Percentiles rank a stretch among this genome's conserved stretches.
Evolutionary conservation across 2,797 vertebrate species (phyloP).

Genomic region (Sarcophilus harrisii): DNA sequence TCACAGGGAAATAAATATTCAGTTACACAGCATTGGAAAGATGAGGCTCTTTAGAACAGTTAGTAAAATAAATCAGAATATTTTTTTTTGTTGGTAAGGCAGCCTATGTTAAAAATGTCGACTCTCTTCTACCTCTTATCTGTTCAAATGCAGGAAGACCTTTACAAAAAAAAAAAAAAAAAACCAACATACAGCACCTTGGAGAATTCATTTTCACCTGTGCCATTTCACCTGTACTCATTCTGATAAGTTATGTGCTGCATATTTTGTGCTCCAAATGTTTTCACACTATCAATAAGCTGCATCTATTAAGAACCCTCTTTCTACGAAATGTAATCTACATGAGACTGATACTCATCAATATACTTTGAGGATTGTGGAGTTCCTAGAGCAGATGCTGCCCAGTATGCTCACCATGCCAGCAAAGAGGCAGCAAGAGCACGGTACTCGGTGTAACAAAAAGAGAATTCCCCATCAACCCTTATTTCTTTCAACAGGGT

Average conservation of each 20-base stretch:
- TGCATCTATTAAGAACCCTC: conserved; percentile 80
- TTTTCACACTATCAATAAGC: conserved; percentile 79
- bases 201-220: conserved; percentile 71
- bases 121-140: conserved; percentile 79
- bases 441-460: conserved; percentile 35
- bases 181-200: conserved; percentile 75
- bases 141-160: conserved; percentile 78
- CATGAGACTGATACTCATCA: conserved; percentile 60
- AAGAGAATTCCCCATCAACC: conserved; percentile 55
- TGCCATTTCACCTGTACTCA: conserved; percentile 77
- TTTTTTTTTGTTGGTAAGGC: conserved; percentile 87
- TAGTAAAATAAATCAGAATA: conserved; percentile 82
- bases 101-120: conserved; percentile 86
- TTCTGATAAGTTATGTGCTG: conserved; percentile 81
- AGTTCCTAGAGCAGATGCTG: conserved; percentile 41
- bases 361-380: conserved; percentile 72
- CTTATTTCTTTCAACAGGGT: conserved; percentile 70
- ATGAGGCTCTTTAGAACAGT: conserved; percentile 84
- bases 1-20: conserved; percentile 90
- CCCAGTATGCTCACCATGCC: conserved; percentile 56
- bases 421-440: conserved; percentile 22
- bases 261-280: conserved; percentile 84
- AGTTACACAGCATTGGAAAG: conserved; percentile 86
- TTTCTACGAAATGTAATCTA: conserved; percentile 79
- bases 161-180: conserved; percentile 57